These are phyloP conservation scores for Hipparchia semele DNA, from an alignment of 2,888 invertebrate species.

Conservation along the genomic window DNA sequence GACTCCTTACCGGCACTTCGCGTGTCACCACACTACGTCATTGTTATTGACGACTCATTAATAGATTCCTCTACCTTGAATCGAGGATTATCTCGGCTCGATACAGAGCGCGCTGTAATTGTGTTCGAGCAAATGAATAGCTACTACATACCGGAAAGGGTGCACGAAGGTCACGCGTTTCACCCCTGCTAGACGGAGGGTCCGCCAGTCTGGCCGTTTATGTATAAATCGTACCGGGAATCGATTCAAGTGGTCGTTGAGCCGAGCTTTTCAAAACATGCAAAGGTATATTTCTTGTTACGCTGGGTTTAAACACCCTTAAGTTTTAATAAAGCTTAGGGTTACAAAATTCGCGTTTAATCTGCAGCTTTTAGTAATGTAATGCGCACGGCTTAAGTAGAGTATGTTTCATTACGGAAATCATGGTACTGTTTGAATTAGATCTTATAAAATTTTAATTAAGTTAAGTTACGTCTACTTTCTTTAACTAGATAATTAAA, in stretches of 20 bases:
- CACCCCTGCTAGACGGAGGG: constrained; percentile 73
- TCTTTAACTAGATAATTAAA: too few species aligned
- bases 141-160: constrained; percentile 44
- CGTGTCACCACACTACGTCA: constrained; percentile 54
- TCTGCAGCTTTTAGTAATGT: background rate
- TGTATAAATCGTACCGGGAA: constrained; percentile 50
- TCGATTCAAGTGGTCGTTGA: constrained; percentile 46
- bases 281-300: constrained; percentile 14
- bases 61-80: constrained; percentile 30
- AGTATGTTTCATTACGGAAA: too few species aligned
- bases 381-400: background rate
- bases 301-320: constrained; percentile 4
- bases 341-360: background rate
- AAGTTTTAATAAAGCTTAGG: constrained; percentile 8
- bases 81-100: constrained; percentile 34
- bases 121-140: constrained; percentile 16
- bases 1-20: constrained; percentile 47
- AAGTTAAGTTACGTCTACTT: too few species aligned
- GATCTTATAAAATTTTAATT: too few species aligned
- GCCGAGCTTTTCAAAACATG: constrained; percentile 27
- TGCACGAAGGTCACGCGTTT: constrained; percentile 58
- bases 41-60: constrained; percentile 47
- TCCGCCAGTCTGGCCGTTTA: constrained; percentile 48
- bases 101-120: constrained; percentile 19
- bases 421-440: background rate